phyloP scores from a whole-genome alignment of 2,797 vertebrate genomes.

The Sarcoramphus papa region DNA sequence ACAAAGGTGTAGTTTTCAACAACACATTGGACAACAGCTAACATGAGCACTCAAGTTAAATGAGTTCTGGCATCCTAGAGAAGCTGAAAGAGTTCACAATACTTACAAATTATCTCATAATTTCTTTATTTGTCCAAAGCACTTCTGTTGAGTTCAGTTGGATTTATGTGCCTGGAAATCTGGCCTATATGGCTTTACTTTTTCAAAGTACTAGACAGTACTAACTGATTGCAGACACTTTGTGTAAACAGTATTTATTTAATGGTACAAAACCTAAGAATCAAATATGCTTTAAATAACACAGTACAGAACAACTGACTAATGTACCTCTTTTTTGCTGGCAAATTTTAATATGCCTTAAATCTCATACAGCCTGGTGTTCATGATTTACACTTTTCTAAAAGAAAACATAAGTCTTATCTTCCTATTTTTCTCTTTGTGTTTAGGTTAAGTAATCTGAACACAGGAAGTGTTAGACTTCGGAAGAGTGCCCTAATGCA shows the following conservation, averaged over 20 bases:
- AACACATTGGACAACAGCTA: not conserved
- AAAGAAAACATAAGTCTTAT: not conserved
- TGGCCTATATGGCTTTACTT: not conserved
- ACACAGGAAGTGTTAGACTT: not conserved
- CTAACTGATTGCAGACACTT: not conserved
- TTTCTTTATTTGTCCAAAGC: not conserved
- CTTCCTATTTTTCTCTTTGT: not conserved
- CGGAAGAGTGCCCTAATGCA: not conserved
- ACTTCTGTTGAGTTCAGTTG: not conserved
- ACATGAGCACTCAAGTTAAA: not conserved
- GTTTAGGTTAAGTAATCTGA: not conserved
- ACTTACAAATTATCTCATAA: not conserved
- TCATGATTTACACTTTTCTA: not conserved
- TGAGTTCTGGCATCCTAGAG: not conserved
- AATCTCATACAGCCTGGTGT: not conserved
- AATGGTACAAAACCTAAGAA: not conserved
- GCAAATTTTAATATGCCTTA: not conserved
- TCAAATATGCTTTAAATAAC: not conserved
- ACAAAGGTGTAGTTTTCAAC: not conserved
- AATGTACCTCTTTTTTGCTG: not conserved
- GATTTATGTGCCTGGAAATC: not conserved
- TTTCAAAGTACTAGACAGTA: not conserved
- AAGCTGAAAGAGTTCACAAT: not conserved
- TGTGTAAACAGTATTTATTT: not conserved
- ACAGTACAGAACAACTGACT: not conserved